Percentiles rank a stretch among this genome's conserved stretches.
Conservation (phyloP, 2,797 vertebrate species). For the Anabas testudineus region DNA sequence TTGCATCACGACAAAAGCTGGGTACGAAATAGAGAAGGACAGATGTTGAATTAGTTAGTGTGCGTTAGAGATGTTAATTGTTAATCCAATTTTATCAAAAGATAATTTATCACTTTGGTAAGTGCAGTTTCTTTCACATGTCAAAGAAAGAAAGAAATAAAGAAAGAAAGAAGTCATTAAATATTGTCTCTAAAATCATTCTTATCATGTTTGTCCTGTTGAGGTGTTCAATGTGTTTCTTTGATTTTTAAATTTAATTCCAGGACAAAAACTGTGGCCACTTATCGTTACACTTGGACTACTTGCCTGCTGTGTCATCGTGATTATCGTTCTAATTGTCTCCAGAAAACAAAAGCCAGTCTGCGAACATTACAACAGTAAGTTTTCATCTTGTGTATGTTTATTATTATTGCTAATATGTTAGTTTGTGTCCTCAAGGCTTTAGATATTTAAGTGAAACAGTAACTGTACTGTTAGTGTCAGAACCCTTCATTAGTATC, state of each 20-base stretch:
- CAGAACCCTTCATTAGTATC: neutral
- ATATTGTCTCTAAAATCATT: too few species aligned
- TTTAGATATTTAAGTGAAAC: neutral
- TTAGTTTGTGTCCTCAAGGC: neutral
- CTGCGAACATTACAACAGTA: slow-evolving; percentile 47
- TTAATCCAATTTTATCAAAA: too few species aligned
- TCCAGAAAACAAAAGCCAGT: slow-evolving; percentile 8
- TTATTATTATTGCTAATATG: neutral
- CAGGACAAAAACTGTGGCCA: neutral
- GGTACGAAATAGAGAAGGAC: too few species aligned
- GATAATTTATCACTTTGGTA: too few species aligned
- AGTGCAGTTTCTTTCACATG: too few species aligned
- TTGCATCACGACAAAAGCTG: too few species aligned
- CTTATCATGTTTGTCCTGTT: too few species aligned
- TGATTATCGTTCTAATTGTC: slow-evolving; percentile 25
- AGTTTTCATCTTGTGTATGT: neutral
- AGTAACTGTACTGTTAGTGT: too few species aligned
- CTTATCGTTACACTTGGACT: neutral
- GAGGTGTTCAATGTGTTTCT: neutral
- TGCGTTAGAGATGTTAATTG: too few species aligned
- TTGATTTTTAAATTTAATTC: neutral
- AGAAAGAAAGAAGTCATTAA: too few species aligned
- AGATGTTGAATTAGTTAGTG: too few species aligned
- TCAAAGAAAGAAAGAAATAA: too few species aligned
- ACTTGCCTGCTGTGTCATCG: slow-evolving; percentile 27